These are phyloP conservation scores for Fringilla coelebs DNA, from an alignment of 2,797 vertebrate genomes.

Conservation along the genomic window DNA sequence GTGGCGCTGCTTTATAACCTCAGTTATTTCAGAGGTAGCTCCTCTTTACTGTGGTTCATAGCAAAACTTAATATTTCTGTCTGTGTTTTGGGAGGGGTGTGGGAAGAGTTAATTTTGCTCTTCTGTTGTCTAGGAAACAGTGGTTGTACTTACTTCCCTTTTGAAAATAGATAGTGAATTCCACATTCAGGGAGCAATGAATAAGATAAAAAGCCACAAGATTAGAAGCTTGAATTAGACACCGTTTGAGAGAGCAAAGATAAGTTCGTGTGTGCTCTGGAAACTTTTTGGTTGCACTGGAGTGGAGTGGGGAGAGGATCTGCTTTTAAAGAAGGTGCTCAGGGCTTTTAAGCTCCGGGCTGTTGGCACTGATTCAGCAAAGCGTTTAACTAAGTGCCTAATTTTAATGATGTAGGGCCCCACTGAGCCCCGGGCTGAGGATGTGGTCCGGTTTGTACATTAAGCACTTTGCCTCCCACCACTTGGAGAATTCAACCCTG, in stretches of 20 bases:
- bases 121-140: slow-evolving; percentile 62
- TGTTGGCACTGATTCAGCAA: not conserved
- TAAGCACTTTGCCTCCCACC: not conserved
- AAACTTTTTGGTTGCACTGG: slow-evolving; percentile 1
- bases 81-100: not conserved
- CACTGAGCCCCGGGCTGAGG: not conserved
- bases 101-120: slow-evolving; percentile 58
- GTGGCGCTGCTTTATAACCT: not conserved
- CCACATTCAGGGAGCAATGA: slow-evolving; percentile 38
- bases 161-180: slow-evolving; percentile 58
- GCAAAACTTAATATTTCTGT: not conserved
- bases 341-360: not conserved
- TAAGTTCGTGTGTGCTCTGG: not conserved
- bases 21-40: not conserved
- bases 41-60: not conserved
- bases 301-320: not conserved
- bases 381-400: not conserved
- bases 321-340: not conserved
- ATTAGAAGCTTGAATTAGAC: slow-evolving; percentile 58
- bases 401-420: not conserved
- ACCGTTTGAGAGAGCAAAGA: slow-evolving; percentile 19
- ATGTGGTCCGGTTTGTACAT: not conserved
- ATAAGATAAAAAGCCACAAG: slow-evolving; percentile 48
- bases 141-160: slow-evolving; percentile 45
- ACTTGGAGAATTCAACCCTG: not conserved